Evolutionary conservation across 1,140 invertebrate genomes (phyloP).

Genomic region (Drosophila mayri): DNA sequence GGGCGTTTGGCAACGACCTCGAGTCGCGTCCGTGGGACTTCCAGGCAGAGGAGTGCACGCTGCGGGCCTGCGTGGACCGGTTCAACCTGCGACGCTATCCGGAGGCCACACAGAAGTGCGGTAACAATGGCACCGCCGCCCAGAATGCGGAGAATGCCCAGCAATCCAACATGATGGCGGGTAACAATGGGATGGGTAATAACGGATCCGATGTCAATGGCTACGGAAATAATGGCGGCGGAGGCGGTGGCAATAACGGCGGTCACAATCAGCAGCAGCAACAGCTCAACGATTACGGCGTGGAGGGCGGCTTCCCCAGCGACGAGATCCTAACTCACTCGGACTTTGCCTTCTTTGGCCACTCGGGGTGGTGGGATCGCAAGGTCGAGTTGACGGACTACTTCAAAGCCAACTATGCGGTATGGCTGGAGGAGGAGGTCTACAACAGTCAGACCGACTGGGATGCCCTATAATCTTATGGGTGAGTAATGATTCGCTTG

Average conservation of each 20-base stretch:
- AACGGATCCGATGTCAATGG: slow-evolving; percentile 59
- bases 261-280: slow-evolving; percentile 80
- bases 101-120: slow-evolving; percentile 85
- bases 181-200: slow-evolving; percentile 57
- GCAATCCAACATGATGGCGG: slow-evolving; percentile 72
- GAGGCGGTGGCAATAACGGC: slow-evolving; percentile 39
- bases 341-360: slow-evolving; percentile 83
- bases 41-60: slow-evolving; percentile 98
- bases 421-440: slow-evolving; percentile 98
- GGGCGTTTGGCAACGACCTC: slow-evolving; percentile 99
- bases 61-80: slow-evolving; percentile 96
- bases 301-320: slow-evolving; percentile 80
- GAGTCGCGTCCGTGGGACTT: slow-evolving; percentile 99
- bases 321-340: slow-evolving; percentile 82
- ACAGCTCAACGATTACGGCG: slow-evolving; percentile 78
- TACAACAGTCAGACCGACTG: slow-evolving; percentile 93
- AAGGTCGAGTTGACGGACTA: slow-evolving; percentile 95
- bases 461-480: slow-evolving; percentile 86
- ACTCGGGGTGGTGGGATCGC: slow-evolving; percentile 84
- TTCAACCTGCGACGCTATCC: slow-evolving; percentile 97
- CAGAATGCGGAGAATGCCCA: slow-evolving; percentile 75
- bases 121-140: slow-evolving; percentile 62
- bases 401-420: slow-evolving; percentile 98
- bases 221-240: slow-evolving; percentile 59
- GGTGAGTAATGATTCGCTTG: slow-evolving; percentile 9